Evolutionary conservation across 2,113 vertebrate species (phyloP).

Genomic region (Galemys pyrenaicus): DNA sequence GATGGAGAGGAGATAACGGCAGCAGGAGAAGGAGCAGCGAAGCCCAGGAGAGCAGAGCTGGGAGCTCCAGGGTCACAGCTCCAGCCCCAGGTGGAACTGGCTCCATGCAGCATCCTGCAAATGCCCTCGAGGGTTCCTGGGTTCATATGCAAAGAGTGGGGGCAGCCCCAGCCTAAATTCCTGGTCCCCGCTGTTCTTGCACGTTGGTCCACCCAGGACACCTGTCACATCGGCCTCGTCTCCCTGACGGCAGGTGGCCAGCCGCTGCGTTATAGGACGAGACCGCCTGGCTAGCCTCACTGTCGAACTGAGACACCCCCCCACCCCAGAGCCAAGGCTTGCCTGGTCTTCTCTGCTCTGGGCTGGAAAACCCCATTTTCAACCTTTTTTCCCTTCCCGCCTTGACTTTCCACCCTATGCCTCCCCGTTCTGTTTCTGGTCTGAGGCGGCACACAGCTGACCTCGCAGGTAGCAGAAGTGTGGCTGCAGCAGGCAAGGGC

Average conservation of each 20-base stretch:
- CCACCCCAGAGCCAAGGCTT: not conserved
- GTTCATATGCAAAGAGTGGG: rapidly evolving
- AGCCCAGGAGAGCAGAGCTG: not conserved
- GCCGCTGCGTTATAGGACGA: not conserved
- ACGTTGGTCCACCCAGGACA: not conserved
- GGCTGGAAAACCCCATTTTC: conserved; percentile 1
- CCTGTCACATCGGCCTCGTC: not conserved
- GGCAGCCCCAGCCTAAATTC: not conserved
- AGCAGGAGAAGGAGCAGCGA: not conserved
- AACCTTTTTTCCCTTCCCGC: not conserved
- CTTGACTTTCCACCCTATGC: not conserved
- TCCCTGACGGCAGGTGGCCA: not conserved
- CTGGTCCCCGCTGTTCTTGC: not conserved
- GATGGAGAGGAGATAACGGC: not conserved
- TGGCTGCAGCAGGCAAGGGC: not conserved
- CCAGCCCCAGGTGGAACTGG: rapidly evolving
- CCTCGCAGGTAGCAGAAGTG: not conserved
- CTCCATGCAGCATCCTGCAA: no score
- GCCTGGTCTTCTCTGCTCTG: not conserved
- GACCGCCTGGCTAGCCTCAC: not conserved
- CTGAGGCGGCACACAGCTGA: not conserved
- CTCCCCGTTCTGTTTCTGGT: not conserved
- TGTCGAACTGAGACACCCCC: not conserved
- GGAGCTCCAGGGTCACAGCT: not conserved
- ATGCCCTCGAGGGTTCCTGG: no score